Conservation (phyloP, 2,797 vertebrate genomes). For the Octomys mimax region DNA sequence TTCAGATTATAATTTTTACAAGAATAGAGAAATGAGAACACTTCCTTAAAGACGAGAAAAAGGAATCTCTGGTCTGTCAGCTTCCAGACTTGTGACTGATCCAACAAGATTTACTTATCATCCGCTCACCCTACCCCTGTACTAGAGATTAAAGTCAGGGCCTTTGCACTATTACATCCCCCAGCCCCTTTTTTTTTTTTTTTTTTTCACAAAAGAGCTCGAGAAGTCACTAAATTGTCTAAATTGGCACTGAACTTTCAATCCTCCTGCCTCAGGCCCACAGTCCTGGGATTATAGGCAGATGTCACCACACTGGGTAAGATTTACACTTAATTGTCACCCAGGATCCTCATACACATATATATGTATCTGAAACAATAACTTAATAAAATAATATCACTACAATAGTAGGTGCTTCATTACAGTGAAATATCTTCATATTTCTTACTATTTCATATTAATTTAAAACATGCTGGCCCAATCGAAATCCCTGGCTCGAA, state of each 20-base stretch:
- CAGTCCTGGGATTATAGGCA: not conserved
- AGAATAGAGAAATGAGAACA: not conserved
- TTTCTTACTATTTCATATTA: slow-evolving; percentile 17
- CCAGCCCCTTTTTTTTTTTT: not conserved
- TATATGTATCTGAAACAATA: not conserved
- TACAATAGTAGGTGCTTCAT: not conserved
- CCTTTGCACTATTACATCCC: not conserved
- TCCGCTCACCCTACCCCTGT: not conserved
- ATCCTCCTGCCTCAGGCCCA: not conserved
- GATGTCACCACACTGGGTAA: not conserved
- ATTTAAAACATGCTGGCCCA: slow-evolving; percentile 13
- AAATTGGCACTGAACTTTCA: not conserved
- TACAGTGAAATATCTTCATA: not conserved
- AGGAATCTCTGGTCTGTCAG: not conserved
- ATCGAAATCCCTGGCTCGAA: not conserved
- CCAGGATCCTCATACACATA: not conserved
- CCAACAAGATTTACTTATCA: not conserved
- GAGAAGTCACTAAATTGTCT: not conserved
- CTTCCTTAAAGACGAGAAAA: not conserved
- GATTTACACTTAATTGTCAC: slow-evolving; percentile 9
- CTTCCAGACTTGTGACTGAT: slow-evolving; percentile 29
- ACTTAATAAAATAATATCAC: not conserved
- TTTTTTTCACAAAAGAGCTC: not conserved
- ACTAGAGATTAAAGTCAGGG: not conserved
- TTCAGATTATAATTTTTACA: slow-evolving; percentile 29